Base-by-base conservation (phyloP, 2,888 invertebrate genomes). In the Macrophya annulata region DNA sequence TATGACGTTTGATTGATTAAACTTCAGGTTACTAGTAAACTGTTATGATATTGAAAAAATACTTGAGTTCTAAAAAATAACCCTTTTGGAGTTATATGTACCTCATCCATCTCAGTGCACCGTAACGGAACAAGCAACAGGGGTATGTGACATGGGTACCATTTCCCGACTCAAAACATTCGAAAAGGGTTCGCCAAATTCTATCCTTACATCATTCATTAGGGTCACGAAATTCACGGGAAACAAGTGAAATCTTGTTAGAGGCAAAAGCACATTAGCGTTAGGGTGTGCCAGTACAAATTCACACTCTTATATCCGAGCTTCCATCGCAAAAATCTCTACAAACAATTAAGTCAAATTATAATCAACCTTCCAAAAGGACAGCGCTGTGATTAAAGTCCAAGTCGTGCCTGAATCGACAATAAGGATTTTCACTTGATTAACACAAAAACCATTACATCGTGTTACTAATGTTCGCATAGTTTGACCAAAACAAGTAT, bases 171-270 rank as follows among this genome's bases (percentile, higher is more conserved):
- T 17, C 68, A 68, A 68, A 68, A 68, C 68, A 15, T 45, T 45
- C 74, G 43, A 45, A 74, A 31, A 74, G 45, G 68, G 68, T 37
- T 25, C 37, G 17, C 37, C 68, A 6, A 68, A 68, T 68, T 37
- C 37, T 37, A 37, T 68, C 68, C 17, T 45, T 25, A 21, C 43
- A 45, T 74, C 21, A 74, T 74, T 74, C 21, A 74, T 74, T 31
- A 74, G n/a, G 40, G 45, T 45, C 21, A 45, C 21, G 12, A 10
- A n/a, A n/a, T 43, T 74, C 43, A 21, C 25, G 74, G 37, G 40
- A 74, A 74, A 31, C 45, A 9, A 74, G 43, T 45, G 74, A 74
- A n/a, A 45, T 55, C n/a, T 55, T 55, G 55, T 55, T 55, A 55
- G n/a, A n/a, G 55, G n/a, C 55, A 55, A 55, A 55, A 10, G 55